Evolutionary conservation across 2,888 invertebrate genomes (phyloP), one percentile per base, ranked within the genome.

Genomic region (Plutella xylostella): DNA sequence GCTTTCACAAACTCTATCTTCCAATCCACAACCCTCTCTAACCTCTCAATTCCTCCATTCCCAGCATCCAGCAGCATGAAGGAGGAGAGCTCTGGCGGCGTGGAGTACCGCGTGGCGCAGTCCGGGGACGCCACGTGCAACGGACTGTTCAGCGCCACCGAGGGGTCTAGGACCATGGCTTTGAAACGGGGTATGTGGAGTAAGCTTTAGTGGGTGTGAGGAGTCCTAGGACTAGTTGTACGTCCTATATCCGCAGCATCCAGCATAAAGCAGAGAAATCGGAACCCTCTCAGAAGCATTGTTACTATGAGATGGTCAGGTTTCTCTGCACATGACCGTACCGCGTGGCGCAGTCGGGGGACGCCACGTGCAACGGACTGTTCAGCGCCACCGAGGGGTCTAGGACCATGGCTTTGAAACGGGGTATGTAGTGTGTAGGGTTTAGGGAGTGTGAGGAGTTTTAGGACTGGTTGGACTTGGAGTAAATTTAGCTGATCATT

Each of bases 51-150:
- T n/a, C n/a, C 48, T 45, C 45, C 28, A 45, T 50, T 48, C 42
- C 30, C 38, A 48, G 41, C 64, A 74, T 76, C 78, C 19, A 70
- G 69, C 4, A 55, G 66, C 1, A 56, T 57, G 11, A 59, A 74
- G 25, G 79, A 78, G 49, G 77, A 80, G 45, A 67, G 65, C 1
- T 65, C 72, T 0, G 85, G 80, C 14, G 89, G 87, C 45, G 88
- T 90, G 49, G 92, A 92, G 71, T 94, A 92, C 77, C 86, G 92
- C 63, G 90, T 96, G 55, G 94, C 96, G 3, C 95, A 96, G 77
- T 94, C 94, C 42, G 96, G 94, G 7, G 96, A 96, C 72, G 96
- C 96, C 46, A 95, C 96, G 22, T 96, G 96, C 74, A 95, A 95
- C 70, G 96, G 96, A 17, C 87, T 96, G 46, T 94, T 94, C 73